phyloP scores from a whole-genome alignment of 2,113 vertebrate genomes.

The Trachemys scripta region DNA sequence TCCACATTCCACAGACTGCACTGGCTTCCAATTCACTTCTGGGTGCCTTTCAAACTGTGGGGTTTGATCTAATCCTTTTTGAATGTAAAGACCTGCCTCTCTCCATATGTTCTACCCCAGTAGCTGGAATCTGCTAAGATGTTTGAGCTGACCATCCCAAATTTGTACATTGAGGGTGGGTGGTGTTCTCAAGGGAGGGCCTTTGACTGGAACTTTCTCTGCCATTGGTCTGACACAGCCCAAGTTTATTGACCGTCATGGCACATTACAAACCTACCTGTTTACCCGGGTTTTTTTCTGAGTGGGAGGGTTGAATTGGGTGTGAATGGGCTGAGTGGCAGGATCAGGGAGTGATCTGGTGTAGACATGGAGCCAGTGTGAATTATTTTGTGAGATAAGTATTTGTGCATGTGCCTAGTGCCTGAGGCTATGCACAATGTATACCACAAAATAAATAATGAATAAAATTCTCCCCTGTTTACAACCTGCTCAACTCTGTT shows the following conservation, averaged over 20 bases:
- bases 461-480: background rate
- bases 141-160: background rate
- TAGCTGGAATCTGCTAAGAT: background rate
- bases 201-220: background rate
- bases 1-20: background rate
- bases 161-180: background rate
- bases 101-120: background rate
- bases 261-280: background rate
- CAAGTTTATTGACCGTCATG: background rate
- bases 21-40: background rate
- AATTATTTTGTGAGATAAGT: background rate
- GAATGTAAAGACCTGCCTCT: background rate
- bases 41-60: accelerated
- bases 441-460: background rate
- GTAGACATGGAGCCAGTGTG: background rate
- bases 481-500: background rate
- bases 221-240: background rate
- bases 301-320: background rate
- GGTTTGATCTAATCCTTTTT: accelerated
- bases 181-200: background rate
- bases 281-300: background rate
- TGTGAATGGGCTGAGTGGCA: background rate
- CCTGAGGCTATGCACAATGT: background rate
- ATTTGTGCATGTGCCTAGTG: background rate
- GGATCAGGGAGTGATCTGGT: background rate